phyloP scores from a whole-genome alignment of 1,140 invertebrate species.

The Cryptotermes secundus region DNA sequence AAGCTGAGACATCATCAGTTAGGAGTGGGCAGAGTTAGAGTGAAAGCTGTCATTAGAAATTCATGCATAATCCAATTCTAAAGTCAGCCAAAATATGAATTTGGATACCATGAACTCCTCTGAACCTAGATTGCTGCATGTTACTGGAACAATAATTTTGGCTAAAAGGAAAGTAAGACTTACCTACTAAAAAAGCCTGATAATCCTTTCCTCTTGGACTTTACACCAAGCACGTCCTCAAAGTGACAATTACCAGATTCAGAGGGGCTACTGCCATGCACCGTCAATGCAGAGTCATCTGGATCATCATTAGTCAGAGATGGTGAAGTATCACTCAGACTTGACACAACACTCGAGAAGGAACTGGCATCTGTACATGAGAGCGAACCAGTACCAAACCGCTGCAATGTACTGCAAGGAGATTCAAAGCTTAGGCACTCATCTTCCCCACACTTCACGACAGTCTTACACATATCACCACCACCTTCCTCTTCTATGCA shows the following conservation, averaged over 20 bases:
- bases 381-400: slow-evolving; percentile 38
- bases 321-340: slow-evolving; percentile 41
- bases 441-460: slow-evolving; percentile 28
- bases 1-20: too few species aligned
- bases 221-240: slow-evolving; percentile 32
- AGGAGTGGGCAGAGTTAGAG: too few species aligned
- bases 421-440: slow-evolving; percentile 35
- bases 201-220: slow-evolving; percentile 41
- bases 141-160: too few species aligned
- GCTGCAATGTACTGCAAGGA: slow-evolving; percentile 37
- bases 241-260: slow-evolving; percentile 9
- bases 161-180: neutral
- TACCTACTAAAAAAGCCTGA: slow-evolving; percentile 42
- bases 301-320: slow-evolving; percentile 37
- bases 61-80: too few species aligned
- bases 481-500: slow-evolving; percentile 32
- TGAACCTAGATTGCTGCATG: too few species aligned
- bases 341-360: slow-evolving; percentile 46
- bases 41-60: too few species aligned
- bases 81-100: too few species aligned
- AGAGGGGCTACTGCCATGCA: slow-evolving; percentile 37
- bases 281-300: slow-evolving; percentile 31
- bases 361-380: slow-evolving; percentile 49
- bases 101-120: too few species aligned
- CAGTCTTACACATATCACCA: neutral